Conservation (phyloP, 2,888 invertebrate species). For the Hypomecis atomaria region DNA sequence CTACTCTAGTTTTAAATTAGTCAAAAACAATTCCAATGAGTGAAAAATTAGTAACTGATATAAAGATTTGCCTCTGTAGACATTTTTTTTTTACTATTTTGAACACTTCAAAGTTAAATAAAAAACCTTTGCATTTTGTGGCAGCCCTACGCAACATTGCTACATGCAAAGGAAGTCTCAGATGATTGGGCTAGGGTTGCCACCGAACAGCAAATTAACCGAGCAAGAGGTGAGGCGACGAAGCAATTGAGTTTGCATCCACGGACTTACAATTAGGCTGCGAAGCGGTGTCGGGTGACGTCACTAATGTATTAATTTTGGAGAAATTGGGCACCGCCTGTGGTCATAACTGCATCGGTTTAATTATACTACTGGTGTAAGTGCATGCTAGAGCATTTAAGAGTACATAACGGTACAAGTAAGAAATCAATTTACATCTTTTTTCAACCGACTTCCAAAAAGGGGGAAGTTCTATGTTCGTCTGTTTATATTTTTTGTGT, state of each 20-base stretch:
- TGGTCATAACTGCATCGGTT: slow-evolving; percentile 16
- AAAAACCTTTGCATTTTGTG: not conserved
- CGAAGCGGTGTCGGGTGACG: slow-evolving; percentile 46
- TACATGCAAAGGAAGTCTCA: slow-evolving; percentile 22
- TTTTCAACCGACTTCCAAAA: too few species aligned
- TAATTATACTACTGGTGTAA: not conserved
- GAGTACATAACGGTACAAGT: too few species aligned
- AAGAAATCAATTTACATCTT: too few species aligned
- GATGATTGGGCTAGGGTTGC: slow-evolving; percentile 31
- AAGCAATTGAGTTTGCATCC: slow-evolving; percentile 57
- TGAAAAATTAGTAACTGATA: too few species aligned
- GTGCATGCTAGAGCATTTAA: too few species aligned
- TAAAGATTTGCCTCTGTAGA: too few species aligned
- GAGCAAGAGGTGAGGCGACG: slow-evolving; percentile 40
- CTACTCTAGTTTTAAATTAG: too few species aligned
- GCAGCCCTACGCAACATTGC: slow-evolving; percentile 16
- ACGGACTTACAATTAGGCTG: slow-evolving; percentile 56
- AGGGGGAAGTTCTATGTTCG: too few species aligned
- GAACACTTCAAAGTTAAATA: not conserved
- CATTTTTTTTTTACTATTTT: not conserved
- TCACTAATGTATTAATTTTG: slow-evolving; percentile 50
- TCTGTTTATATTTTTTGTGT: too few species aligned
- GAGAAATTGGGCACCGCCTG: slow-evolving; percentile 19
- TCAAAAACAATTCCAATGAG: too few species aligned
- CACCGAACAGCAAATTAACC: slow-evolving; percentile 41